Percentiles rank a stretch among this genome's conserved stretches.
Conservation (phyloP, 2,797 vertebrate genomes). For the Poecile montanus region DNA sequence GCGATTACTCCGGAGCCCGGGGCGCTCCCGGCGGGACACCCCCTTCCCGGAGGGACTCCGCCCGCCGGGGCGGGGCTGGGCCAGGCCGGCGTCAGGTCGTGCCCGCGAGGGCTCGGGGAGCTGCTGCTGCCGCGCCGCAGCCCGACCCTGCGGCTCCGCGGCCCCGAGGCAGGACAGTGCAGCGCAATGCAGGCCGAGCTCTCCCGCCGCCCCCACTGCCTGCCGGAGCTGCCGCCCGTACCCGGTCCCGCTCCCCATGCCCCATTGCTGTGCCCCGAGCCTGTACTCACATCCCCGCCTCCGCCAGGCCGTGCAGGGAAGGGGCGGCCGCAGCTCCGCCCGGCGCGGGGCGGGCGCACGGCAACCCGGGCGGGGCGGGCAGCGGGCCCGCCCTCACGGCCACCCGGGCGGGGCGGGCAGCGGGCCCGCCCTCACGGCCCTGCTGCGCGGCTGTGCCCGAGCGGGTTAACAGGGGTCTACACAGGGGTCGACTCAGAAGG, state of each 20-base stretch:
- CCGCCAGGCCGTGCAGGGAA: background rate
- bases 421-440: no score
- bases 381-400: no score
- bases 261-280: background rate
- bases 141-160: background rate
- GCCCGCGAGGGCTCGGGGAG: background rate
- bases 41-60: background rate
- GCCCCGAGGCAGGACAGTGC: background rate
- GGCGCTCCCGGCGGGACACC: background rate
- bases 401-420: no score
- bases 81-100: background rate
- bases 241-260: background rate
- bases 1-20: rapidly evolving
- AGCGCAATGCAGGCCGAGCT: background rate
- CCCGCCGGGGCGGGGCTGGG: background rate
- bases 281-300: conserved; percentile 29
- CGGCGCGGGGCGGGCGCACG: background rate
- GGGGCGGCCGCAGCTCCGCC: background rate
- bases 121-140: background rate
- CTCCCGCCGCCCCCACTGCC: background rate
- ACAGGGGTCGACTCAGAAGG: rapidly evolving
- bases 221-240: background rate
- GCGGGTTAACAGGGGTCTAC: rapidly evolving
- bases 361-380: background rate
- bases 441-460: rapidly evolving